Evolutionary conservation across 1,140 invertebrate species (phyloP).

Genomic region (Doryteuthis pealeii): DNA sequence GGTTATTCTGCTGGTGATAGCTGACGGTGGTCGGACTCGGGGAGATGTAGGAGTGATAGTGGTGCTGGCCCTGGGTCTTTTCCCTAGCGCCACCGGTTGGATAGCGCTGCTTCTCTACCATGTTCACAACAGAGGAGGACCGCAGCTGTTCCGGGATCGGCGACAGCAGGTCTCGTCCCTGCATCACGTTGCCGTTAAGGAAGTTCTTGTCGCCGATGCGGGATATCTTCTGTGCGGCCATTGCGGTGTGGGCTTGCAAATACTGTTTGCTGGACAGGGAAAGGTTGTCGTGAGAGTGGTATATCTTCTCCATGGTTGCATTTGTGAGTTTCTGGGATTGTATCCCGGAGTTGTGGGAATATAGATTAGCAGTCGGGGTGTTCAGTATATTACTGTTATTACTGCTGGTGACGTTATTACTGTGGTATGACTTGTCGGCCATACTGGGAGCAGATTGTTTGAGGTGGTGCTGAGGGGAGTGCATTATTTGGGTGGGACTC

Average conservation of each 20-base stretch:
- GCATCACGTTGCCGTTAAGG: background rate
- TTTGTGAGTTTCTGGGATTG: no score
- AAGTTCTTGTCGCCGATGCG: background rate
- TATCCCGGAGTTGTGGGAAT: no score
- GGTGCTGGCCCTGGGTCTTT: background rate
- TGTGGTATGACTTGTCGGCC: background rate
- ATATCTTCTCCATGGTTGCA: no score
- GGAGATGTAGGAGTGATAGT: background rate
- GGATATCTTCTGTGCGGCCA: background rate
- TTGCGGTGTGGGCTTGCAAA: no score
- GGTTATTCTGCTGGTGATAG: background rate
- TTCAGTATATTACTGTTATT: background rate
- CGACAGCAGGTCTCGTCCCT: background rate
- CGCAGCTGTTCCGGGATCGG: background rate
- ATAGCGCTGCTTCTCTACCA: background rate
- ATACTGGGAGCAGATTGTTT: background rate
- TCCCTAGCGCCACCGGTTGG: background rate
- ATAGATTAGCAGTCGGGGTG: background rate
- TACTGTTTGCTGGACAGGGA: no score
- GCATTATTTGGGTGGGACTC: background rate
- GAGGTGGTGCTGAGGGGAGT: background rate
- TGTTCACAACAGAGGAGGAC: background rate
- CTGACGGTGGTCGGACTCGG: background rate
- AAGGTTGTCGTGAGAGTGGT: no score
- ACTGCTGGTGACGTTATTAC: background rate